Base-by-base conservation (phyloP, 2,797 vertebrate genomes). In the Podarcis siculus region DNA sequence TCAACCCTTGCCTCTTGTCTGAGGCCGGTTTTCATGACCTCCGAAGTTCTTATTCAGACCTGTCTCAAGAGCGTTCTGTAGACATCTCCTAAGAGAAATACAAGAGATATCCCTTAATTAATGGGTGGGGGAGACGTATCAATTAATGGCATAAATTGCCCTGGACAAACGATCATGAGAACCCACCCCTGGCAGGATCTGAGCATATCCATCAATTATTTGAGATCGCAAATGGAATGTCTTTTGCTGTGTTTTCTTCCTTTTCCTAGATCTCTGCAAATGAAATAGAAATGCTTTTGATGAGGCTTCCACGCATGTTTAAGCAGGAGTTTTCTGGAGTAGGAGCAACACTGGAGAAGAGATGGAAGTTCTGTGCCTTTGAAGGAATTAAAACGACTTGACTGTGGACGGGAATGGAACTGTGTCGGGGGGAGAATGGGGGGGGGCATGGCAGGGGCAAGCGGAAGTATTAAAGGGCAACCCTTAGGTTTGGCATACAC, bases 281-380 rank as follows among this genome's bases (percentile, higher is more conserved):
- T 15, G 98, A 99, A 94, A 97, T 99, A 79, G 98, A 99, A 94
- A 97, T 97, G 77, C 97, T 99, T 90, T 96, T 99, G 97, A 96
- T 98, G 86, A 98, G 98, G 85, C 97, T 99, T 93, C 98, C 98
- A 32, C 96, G 94, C 90, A 98, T 99, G 98, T 99, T 99, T 94
- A 97, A 98, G 73, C 98, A 99, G 96, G 98, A 99, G 94, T 98
- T 99, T 96, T 98, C 98, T 5, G 99, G 99, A 0, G 98, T 99
- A 7, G 98, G 99, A 27, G 98, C 99, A 3, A 99, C 98, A 0
- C 95, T 99, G 97, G 99, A 99, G 93, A 99, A 99, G 93, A 97
- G 98, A 17, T 99, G 99, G 99, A 99, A 98, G 96, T 98, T 99
- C 95, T 99, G 98, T 92, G 99, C 98, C 91, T 99, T 99, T 64